Evolutionary conservation across 2,888 invertebrate species (phyloP).

Genomic region (Polia nebulosa): DNA sequence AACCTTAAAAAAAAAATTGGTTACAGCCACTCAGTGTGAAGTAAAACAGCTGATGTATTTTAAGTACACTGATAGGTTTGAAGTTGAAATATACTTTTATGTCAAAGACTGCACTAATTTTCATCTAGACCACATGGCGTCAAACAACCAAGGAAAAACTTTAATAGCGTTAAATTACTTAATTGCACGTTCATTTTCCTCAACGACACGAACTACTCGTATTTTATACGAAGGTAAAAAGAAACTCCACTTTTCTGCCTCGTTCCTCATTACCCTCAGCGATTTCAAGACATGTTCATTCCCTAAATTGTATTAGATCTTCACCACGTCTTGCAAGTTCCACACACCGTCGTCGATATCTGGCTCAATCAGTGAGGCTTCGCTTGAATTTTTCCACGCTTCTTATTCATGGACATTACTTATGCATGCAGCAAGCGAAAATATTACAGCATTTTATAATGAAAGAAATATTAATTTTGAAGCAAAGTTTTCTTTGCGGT

Average conservation of each 20-base stretch:
- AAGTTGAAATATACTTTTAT: background rate
- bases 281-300: slow-evolving; percentile 21
- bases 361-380: slow-evolving; percentile 75
- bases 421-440: slow-evolving; percentile 91
- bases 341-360: slow-evolving; percentile 59
- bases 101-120: background rate
- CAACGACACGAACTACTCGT: background rate
- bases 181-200: slow-evolving; percentile 19
- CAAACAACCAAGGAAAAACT: background rate
- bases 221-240: background rate
- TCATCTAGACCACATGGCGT: background rate
- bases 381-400: slow-evolving; percentile 85
- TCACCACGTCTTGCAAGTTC: slow-evolving; percentile 20
- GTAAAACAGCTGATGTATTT: too few species aligned
- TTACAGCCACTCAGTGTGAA: too few species aligned
- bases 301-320: slow-evolving; percentile 28
- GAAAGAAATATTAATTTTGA: slow-evolving; percentile 91
- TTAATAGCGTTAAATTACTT: background rate
- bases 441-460: slow-evolving; percentile 92
- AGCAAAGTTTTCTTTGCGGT: slow-evolving; percentile 89
- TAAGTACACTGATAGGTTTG: background rate
- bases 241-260: background rate
- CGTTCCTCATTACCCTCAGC: slow-evolving; percentile 27
- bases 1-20: too few species aligned
- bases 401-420: slow-evolving; percentile 90